Conservation (phyloP, 2,888 invertebrate species). For the Notodonta ziczac region DNA sequence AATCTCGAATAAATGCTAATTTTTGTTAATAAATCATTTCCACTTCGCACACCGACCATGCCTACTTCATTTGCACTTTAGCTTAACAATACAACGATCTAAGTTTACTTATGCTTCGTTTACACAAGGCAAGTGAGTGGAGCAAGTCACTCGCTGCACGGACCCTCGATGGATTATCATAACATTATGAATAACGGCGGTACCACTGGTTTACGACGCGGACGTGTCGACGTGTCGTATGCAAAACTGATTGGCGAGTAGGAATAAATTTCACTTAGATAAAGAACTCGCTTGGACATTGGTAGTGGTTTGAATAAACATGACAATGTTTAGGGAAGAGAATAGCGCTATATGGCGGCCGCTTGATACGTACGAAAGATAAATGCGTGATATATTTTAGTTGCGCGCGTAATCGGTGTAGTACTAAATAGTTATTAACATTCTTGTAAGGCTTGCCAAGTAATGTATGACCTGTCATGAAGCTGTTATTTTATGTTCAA, state of each 20-base stretch:
- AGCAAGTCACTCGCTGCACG: slow-evolving; percentile 42
- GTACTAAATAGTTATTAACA: slow-evolving; percentile 33
- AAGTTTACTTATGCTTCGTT: slow-evolving; percentile 41
- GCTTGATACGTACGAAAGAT: slow-evolving; percentile 28
- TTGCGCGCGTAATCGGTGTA: slow-evolving; percentile 14
- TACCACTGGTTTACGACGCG: slow-evolving; percentile 43
- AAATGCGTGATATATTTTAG: slow-evolving; percentile 16
- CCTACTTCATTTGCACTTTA: slow-evolving; percentile 43
- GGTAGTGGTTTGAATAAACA: slow-evolving; percentile 34
- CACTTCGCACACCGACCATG: slow-evolving; percentile 23
- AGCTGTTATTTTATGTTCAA: not conserved
- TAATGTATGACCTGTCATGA: slow-evolving; percentile 4
- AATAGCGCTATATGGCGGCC: slow-evolving; percentile 28
- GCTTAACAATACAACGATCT: slow-evolving; percentile 31
- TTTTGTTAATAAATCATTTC: slow-evolving; percentile 42
- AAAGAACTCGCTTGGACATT: slow-evolving; percentile 45
- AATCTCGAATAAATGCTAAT: slow-evolving; percentile 29
- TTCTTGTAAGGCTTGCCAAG: slow-evolving; percentile 9
- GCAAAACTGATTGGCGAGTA: slow-evolving; percentile 44
- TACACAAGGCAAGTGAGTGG: slow-evolving; percentile 46
- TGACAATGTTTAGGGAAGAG: slow-evolving; percentile 33
- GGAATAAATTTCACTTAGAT: slow-evolving; percentile 42
- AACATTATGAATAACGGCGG: slow-evolving; percentile 49
- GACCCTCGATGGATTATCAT: slow-evolving; percentile 47
- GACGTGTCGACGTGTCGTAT: slow-evolving; percentile 38